These are phyloP conservation scores for Trachops cirrhosus DNA, from an alignment of 2,797 vertebrate genomes.

Conservation along the genomic window DNA sequence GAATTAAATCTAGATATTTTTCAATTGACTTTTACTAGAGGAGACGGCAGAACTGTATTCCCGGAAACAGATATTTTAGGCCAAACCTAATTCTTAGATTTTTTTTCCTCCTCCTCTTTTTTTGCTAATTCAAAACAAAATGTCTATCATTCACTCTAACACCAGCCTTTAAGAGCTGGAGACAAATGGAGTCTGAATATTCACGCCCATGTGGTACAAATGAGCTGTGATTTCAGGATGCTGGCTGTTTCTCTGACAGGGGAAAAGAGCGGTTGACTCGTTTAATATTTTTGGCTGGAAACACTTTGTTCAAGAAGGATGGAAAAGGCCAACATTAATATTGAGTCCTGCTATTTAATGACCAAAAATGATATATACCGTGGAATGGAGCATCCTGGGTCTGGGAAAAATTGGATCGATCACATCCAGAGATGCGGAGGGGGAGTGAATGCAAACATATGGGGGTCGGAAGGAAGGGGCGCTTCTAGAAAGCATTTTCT, in stretches of 20 bases:
- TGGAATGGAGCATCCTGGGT: neutral
- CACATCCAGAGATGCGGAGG: neutral
- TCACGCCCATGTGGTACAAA: constrained; percentile 80
- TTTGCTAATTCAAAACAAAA: constrained; percentile 69
- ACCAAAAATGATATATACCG: constrained; percentile 41
- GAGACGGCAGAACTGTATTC: constrained; percentile 50
- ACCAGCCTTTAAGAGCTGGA: constrained; percentile 77
- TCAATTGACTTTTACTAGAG: constrained; percentile 37
- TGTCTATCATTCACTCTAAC: constrained; percentile 79
- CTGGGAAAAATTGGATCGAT: neutral
- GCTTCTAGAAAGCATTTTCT: constrained; percentile 15
- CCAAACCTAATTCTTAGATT: constrained; percentile 36
- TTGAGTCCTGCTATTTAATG: constrained; percentile 57
- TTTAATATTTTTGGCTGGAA: constrained; percentile 75
- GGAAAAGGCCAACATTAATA: constrained; percentile 66
- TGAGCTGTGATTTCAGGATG: constrained; percentile 82
- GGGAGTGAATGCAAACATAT: neutral
- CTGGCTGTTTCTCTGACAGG: constrained; percentile 81
- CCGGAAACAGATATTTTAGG: constrained; percentile 58
- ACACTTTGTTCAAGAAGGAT: constrained; percentile 56
- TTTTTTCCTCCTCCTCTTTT: neutral
- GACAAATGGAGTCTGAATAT: constrained; percentile 82
- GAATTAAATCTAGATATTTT: constrained; percentile 53
- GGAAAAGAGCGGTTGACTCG: constrained; percentile 80
- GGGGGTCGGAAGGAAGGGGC: neutral